Conservation (phyloP, 2,888 invertebrate species). For the Agrochola macilenta region DNA sequence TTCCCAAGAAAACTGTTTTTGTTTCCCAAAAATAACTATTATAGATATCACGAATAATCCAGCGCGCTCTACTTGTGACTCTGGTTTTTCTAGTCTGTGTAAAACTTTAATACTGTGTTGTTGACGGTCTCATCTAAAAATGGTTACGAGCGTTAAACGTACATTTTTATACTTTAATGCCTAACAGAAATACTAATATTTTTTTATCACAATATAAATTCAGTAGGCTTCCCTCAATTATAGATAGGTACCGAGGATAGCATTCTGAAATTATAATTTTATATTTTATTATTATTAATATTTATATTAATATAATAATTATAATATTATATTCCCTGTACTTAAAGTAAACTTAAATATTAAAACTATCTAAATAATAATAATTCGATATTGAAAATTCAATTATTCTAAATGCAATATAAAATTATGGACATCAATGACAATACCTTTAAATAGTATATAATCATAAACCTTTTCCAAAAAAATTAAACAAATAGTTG, state of each 20-base stretch:
- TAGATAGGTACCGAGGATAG: conserved; percentile 80
- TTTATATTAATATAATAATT: conserved; percentile 16
- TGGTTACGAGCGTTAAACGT: neutral
- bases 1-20: neutral
- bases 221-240: conserved; percentile 88
- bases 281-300: conserved; percentile 27
- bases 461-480: neutral
- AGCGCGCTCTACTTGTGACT: neutral
- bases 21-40: neutral
- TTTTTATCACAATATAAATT: conserved; percentile 86
- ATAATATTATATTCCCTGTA: conserved; percentile 57
- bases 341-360: conserved; percentile 60
- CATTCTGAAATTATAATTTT: conserved; percentile 88
- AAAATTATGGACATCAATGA: conserved; percentile 14
- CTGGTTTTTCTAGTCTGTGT: neutral
- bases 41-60: too few relatives aligned
- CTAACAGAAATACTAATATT: conserved; percentile 54
- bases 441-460: neutral
- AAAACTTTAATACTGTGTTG: conserved; percentile 35
- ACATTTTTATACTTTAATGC: conserved; percentile 14
- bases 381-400: conserved; percentile 22
- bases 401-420: conserved; percentile 48
- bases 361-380: conserved; percentile 23
- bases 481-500: conserved; percentile 1
- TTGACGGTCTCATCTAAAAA: neutral